phyloP scores from a whole-genome alignment of 2,113 vertebrate genomes.

The Nanorana parkeri region DNA sequence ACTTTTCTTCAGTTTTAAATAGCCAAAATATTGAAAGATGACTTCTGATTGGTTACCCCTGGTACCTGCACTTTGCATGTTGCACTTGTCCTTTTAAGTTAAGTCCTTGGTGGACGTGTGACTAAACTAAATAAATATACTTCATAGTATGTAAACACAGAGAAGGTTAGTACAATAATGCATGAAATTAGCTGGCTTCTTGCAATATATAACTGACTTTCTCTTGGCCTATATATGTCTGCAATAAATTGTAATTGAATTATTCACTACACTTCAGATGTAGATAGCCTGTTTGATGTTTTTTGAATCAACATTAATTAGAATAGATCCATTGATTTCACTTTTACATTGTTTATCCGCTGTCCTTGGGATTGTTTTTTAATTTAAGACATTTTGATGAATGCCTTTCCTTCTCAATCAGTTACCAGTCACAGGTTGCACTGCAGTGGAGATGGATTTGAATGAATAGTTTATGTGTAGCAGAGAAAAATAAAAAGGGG shows the following conservation, averaged over 20 bases:
- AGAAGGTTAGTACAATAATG: not conserved
- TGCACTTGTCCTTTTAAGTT: no score
- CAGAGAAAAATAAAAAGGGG: conserved; percentile 20
- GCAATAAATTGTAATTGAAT: conserved; percentile 8
- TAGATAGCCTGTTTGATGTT: conserved; percentile 13
- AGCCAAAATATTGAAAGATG: no score
- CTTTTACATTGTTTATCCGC: conserved; percentile 27
- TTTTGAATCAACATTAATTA: conserved; percentile 39
- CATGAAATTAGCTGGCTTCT: not conserved
- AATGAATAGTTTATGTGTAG: conserved; percentile 17
- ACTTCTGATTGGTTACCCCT: no score
- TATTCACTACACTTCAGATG: conserved; percentile 13
- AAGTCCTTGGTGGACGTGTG: no score
- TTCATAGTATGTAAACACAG: not conserved
- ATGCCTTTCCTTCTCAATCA: conserved; percentile 43
- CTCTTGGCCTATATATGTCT: not conserved
- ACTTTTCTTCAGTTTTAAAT: no score
- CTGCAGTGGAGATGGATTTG: conserved; percentile 31
- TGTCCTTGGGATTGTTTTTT: conserved; percentile 36
- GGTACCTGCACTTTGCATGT: no score
- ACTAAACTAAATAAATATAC: no score
- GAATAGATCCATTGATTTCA: conserved; percentile 50
- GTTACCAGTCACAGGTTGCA: conserved; percentile 3
- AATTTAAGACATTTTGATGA: conserved; percentile 48
- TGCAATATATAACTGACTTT: not conserved